Evolutionary conservation across 2,888 invertebrate species (phyloP).

Genomic region (Thera britannica): DNA sequence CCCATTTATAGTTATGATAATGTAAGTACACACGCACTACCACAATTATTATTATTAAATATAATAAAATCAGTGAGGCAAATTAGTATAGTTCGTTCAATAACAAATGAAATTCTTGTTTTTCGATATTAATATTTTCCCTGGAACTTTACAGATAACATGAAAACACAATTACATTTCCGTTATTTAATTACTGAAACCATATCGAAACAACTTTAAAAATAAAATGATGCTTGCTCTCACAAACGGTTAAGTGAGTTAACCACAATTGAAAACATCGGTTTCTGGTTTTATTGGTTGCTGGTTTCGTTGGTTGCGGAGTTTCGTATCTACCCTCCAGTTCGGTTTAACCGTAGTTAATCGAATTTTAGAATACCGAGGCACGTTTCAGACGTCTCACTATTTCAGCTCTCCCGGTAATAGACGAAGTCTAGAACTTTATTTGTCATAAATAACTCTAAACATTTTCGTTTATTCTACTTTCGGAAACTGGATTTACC

Average conservation of each 20-base stretch:
- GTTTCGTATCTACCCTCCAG: slow-evolving; percentile 41
- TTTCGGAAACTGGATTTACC: too few species aligned
- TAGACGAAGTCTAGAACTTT: slow-evolving; percentile 7
- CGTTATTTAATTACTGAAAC: slow-evolving; percentile 48
- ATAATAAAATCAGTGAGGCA: neutral
- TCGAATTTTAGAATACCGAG: slow-evolving; percentile 52
- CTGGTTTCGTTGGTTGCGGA: slow-evolving; percentile 12
- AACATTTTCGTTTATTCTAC: too few species aligned
- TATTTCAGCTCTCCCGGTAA: slow-evolving; percentile 34
- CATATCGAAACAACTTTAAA: slow-evolving; percentile 42
- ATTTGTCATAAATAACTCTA: neutral
- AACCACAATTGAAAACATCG: slow-evolving; percentile 54
- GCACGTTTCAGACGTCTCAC: slow-evolving; percentile 45
- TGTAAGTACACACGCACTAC: too few species aligned
- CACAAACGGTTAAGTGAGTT: slow-evolving; percentile 54
- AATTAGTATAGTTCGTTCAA: neutral
- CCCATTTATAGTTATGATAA: too few species aligned
- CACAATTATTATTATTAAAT: neutral
- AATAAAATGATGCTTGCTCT: slow-evolving; percentile 52
- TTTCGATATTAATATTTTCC: slow-evolving; percentile 4
- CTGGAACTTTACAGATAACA: slow-evolving; percentile 34
- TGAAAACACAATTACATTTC: slow-evolving; percentile 35
- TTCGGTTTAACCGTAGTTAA: slow-evolving; percentile 48
- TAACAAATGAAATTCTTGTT: slow-evolving; percentile 12
- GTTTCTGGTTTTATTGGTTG: slow-evolving; percentile 43